These are phyloP conservation scores for Champsocephalus gunnari DNA, from an alignment of 2,797 vertebrate genomes.

Conservation along the genomic window DNA sequence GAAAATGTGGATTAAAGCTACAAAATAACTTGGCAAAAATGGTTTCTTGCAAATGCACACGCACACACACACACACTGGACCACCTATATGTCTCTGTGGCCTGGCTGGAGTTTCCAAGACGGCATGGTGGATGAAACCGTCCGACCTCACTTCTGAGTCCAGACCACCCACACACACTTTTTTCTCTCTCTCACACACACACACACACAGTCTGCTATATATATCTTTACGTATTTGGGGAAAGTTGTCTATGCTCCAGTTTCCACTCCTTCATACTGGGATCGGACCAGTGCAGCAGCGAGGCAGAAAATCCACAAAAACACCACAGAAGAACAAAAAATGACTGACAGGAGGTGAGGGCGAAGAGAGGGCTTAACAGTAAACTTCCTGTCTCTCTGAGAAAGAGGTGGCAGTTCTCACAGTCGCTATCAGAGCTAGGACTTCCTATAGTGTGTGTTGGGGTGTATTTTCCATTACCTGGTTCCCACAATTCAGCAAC, in stretches of 20 bases:
- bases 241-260: constrained; percentile 29
- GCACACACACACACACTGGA: constrained; percentile 21
- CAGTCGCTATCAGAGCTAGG: constrained; percentile 15
- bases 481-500: no score
- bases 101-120: constrained; percentile 54
- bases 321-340: constrained; percentile 1
- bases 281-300: constrained; percentile 36
- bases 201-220: constrained; percentile 23
- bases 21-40: not conserved
- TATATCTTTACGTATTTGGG: constrained; percentile 30
- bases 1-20: not conserved
- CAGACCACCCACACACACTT: constrained; percentile 32
- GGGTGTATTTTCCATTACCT: constrained; percentile 31
- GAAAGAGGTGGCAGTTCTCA: constrained; percentile 6
- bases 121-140: constrained; percentile 54
- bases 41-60: not conserved
- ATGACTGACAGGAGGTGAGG: constrained; percentile 6
- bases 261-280: constrained; percentile 50
- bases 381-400: constrained; percentile 10
- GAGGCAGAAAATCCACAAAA: constrained; percentile 24
- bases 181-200: not conserved
- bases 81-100: constrained; percentile 57
- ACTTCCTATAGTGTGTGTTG: constrained; percentile 1
- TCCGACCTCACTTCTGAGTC: constrained; percentile 27
- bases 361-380: not conserved